Evolutionary conservation across 2,888 invertebrate genomes (phyloP).

Genomic region (Zhuqinia jingwanae): DNA sequence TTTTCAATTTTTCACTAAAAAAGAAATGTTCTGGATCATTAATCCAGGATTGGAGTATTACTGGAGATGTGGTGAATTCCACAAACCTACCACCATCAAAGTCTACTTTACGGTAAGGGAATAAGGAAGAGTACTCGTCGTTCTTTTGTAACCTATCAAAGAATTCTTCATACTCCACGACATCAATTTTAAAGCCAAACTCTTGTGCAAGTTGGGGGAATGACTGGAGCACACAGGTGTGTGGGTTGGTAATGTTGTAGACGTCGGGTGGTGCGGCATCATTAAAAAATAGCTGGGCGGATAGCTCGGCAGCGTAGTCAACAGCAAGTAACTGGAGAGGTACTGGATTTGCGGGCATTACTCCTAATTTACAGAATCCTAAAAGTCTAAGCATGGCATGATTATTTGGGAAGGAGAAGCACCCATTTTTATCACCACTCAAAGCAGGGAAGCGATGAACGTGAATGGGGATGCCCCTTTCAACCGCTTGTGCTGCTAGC

Average conservation of each 20-base stretch:
- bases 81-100: constrained; percentile 67
- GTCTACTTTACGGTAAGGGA: constrained; percentile 64
- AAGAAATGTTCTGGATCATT: constrained; percentile 61
- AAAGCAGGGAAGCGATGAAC: constrained; percentile 70
- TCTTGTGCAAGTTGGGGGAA: constrained; percentile 48
- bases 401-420: constrained; percentile 69
- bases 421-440: constrained; percentile 72
- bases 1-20: constrained; percentile 49
- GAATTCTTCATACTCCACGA: constrained; percentile 65
- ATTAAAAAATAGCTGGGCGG: constrained; percentile 69
- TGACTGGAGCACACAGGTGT: constrained; percentile 56
- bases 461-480: constrained; percentile 72
- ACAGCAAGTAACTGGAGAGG: constrained; percentile 66
- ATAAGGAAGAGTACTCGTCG: constrained; percentile 65
- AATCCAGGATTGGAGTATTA: constrained; percentile 61
- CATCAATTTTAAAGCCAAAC: constrained; percentile 63
- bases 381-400: constrained; percentile 70
- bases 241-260: constrained; percentile 75
- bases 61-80: constrained; percentile 59
- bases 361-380: constrained; percentile 70
- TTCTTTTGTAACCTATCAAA: constrained; percentile 49
- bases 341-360: constrained; percentile 69
- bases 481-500: constrained; percentile 60
- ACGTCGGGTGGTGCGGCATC: constrained; percentile 66
- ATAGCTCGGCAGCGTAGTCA: constrained; percentile 68